These are phyloP conservation scores for Tragulus kanchil DNA, from an alignment of 2,113 vertebrate species.

Conservation along the genomic window DNA sequence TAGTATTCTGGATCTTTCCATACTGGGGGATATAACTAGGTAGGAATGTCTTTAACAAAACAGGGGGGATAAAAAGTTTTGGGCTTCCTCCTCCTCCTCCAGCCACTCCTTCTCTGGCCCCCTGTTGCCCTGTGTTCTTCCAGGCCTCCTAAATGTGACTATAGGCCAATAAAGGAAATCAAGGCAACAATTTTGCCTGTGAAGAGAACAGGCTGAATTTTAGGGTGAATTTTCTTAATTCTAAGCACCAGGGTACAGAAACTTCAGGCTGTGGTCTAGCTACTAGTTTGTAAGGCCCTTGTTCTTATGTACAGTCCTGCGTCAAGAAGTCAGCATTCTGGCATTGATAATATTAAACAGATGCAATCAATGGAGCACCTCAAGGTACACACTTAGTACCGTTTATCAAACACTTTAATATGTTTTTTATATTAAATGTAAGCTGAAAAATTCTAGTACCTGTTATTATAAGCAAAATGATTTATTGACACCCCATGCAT, in stretches of 20 bases:
- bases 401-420: not conserved
- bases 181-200: not conserved
- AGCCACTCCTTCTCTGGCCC: not conserved
- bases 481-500: not conserved
- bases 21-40: not conserved
- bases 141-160: not conserved
- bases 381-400: not conserved
- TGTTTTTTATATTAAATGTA: slow-evolving; percentile 18
- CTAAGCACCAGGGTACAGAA: not conserved
- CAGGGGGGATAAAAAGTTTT: not conserved
- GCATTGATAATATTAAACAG: not conserved
- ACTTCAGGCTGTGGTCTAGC: not conserved
- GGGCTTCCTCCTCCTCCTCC: not conserved
- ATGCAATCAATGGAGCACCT: not conserved
- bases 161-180: not conserved
- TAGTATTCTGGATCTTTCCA: not conserved
- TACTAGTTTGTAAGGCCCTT: not conserved
- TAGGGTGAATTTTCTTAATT: not conserved
- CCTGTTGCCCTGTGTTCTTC: not conserved
- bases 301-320: not conserved
- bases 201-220: slow-evolving; percentile 3
- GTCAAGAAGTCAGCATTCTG: not conserved
- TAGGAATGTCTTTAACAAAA: not conserved
- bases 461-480: slow-evolving; percentile 14
- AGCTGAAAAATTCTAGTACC: not conserved